Evolutionary conservation across 1,140 invertebrate species (phyloP).

Genomic region (Ctenoplectra terminalis): DNA sequence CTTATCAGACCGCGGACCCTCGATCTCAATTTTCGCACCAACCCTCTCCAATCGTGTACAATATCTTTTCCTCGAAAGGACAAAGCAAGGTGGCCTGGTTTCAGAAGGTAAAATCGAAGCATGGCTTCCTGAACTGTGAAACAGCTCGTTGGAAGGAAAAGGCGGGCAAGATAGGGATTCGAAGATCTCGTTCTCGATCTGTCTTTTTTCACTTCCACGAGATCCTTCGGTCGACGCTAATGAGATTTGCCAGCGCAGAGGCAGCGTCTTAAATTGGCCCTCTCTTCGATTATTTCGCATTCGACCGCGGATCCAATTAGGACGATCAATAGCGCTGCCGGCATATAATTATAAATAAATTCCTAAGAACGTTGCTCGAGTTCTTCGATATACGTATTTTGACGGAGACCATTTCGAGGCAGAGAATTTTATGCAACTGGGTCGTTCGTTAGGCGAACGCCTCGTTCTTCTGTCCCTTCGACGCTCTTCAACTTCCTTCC

Average conservation of each 20-base stretch:
- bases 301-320: slow-evolving; percentile 45
- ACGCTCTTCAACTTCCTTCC: slow-evolving; percentile 11
- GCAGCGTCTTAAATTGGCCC: slow-evolving; percentile 41
- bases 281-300: slow-evolving; percentile 44
- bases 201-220: neutral
- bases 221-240: slow-evolving; percentile 28
- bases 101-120: neutral
- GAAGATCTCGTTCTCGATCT: slow-evolving; percentile 10
- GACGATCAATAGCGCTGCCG: slow-evolving; percentile 14
- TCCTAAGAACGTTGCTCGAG: neutral
- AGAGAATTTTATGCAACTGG: neutral
- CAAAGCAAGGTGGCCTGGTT: neutral
- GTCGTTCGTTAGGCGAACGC: slow-evolving; percentile 29
- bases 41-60: neutral
- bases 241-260: slow-evolving; percentile 32
- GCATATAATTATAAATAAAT: slow-evolving; percentile 49
- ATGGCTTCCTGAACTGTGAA: neutral
- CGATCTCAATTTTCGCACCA: neutral
- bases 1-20: neutral
- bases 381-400: slow-evolving; percentile 4
- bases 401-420: neutral
- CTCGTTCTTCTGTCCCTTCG: neutral
- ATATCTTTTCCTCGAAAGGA: neutral
- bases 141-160: neutral
- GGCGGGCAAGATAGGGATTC: neutral